A percentile compares a stretch with the other conserved stretches of the same genome.
Evolutionary conservation across 2,797 vertebrate genomes (phyloP).

Genomic region (Euthynnus affinis): DNA sequence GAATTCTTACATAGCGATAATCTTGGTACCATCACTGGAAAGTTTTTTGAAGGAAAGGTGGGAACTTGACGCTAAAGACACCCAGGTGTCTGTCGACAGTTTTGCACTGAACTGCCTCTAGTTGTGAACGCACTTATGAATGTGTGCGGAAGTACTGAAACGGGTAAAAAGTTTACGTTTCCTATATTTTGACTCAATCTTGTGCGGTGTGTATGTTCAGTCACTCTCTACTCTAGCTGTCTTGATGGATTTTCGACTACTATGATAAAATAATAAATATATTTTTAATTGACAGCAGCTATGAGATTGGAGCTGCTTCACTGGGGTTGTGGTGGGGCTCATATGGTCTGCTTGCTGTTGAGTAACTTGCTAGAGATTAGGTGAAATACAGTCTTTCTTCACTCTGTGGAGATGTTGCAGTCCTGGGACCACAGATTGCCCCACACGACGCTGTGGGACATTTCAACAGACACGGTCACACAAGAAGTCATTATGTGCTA

Average conservation of each 20-base stretch:
- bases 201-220: not conserved
- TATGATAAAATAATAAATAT: not conserved
- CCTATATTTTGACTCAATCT: not conserved
- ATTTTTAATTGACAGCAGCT: not conserved
- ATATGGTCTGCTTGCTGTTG: conserved; percentile 75
- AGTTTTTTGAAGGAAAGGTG: not conserved
- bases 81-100: not conserved
- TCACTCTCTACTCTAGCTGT: not conserved
- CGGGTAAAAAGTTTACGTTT: not conserved
- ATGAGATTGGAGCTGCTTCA: conserved; percentile 5
- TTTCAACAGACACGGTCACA: conserved; percentile 85
- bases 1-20: not conserved
- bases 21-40: not conserved
- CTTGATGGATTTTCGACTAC: not conserved
- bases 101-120: not conserved
- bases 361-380: conserved; percentile 77
- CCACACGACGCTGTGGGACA: conserved; percentile 79
- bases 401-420: conserved; percentile 86
- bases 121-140: not conserved
- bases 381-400: conserved; percentile 87
- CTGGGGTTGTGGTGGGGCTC: conserved; percentile 45
- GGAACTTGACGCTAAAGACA: conserved; percentile 5
- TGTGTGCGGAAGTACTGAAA: conserved; percentile 15
- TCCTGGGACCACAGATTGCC: conserved; percentile 87
- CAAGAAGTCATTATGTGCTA: conserved; percentile 56